Evolutionary conservation across 2,797 vertebrate genomes (phyloP).

Genomic region (Danio tinwini): DNA sequence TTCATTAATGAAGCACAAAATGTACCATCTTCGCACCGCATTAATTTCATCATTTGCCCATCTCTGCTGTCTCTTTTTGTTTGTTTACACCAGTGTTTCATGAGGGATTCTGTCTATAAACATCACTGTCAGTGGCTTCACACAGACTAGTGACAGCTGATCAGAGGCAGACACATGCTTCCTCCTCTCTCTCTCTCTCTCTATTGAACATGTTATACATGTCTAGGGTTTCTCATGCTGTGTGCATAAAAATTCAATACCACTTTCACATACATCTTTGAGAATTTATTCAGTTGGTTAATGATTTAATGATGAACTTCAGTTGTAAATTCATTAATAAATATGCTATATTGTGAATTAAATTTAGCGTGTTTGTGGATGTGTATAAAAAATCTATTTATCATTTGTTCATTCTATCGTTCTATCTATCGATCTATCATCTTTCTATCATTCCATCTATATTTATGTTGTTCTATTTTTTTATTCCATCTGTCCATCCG

Average conservation of each 20-base stretch:
- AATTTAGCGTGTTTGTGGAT: too few relatives aligned
- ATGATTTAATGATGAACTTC: too few relatives aligned
- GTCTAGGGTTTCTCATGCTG: conserved; percentile 6
- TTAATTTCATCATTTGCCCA: neutral
- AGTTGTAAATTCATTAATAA: too few relatives aligned
- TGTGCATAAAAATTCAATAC: neutral
- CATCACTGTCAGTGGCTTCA: conserved; percentile 4
- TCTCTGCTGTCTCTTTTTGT: neutral
- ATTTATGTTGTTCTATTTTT: too few relatives aligned
- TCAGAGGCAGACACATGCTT: neutral
- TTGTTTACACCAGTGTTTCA: conserved; percentile 4
- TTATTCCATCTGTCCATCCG: too few relatives aligned
- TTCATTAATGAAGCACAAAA: neutral
- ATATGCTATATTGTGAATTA: too few relatives aligned
- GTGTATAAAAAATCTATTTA: too few relatives aligned
- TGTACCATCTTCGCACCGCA: neutral
- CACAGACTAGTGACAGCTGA: conserved; percentile 19
- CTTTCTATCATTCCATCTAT: too few relatives aligned
- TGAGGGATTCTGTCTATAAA: conserved; percentile 12
- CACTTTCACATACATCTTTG: too few relatives aligned
- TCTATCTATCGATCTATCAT: too few relatives aligned
- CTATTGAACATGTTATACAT: conserved; percentile 7
- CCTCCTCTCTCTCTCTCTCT: neutral
- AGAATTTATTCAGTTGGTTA: too few relatives aligned
- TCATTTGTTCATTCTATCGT: too few relatives aligned